Evolutionary conservation across 2,113 vertebrate genomes (phyloP), one percentile per base, ranked within the genome.

Genomic region (Hemiscyllium ocellatum): DNA sequence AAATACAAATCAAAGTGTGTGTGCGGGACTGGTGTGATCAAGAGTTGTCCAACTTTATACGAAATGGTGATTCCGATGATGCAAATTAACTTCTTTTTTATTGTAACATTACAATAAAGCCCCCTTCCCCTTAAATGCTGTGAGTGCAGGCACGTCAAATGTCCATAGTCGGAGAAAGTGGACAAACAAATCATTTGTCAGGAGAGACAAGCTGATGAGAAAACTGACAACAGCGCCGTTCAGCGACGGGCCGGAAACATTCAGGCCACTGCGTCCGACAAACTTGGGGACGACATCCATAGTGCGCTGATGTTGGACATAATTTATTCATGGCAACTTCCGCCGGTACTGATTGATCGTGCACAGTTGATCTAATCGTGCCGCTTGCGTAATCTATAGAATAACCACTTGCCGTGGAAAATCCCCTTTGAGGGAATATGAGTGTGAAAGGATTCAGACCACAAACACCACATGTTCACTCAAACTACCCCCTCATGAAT

Each of bases 1-100:
- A 70, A 50, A 76, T 95, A 65, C 96, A 96, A 56, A 96, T 3
- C 22, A 50, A 69, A 76, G 72, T 66, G 42, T 42, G 65, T 69
- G 69, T 52, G 50, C 29, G 17, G 70, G 47, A 47, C 24, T 20
- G 29, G 22, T 24, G 37, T 2, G n/a, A 70, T 52, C 47, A 95
- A 12, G 29, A 26, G 4, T 95, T 95, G 37, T 22, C 22, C 24
- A 37, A 42, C 20, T 68, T 33, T 93, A 66, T 61, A 17, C 50
- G 29, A 65, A 90, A 61, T 33, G 0, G 89, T 66, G 33, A 66
- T 68, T 66, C 66, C 10, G 17, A 37, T 66, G 4, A 56, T 13
- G 29, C 15, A 20, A 93, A 37, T 19, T 20, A 37, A n/a, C 61
- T 90, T 33, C 4, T 61, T 37, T 37, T 91, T n/a, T 65, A n/a